phyloP scores from a whole-genome alignment of 2,797 vertebrate genomes.

The Hafferia zeledoni region DNA sequence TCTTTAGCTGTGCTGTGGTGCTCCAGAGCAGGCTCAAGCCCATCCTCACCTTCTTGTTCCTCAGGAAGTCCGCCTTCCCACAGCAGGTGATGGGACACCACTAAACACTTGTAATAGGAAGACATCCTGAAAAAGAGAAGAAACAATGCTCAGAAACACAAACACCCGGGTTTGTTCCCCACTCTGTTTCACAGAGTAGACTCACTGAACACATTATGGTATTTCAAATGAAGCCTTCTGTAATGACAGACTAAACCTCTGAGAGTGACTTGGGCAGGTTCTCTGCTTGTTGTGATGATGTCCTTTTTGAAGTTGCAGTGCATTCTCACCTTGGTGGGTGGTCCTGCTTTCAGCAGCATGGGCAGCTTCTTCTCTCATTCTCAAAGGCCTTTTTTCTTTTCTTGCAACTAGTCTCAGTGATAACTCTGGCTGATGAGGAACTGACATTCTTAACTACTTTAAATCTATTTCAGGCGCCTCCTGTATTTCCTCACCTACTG shows the following conservation, averaged over 20 bases:
- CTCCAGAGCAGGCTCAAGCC: background rate
- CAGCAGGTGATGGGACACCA: background rate
- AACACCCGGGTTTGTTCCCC: background rate
- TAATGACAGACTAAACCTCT: background rate
- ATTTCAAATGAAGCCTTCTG: background rate
- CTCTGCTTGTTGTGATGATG: background rate
- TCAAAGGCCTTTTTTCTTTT: background rate
- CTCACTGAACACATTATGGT: background rate
- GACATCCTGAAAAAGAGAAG: background rate
- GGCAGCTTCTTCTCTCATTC: background rate
- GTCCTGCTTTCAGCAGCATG: background rate
- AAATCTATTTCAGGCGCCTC: background rate
- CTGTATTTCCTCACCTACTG: background rate
- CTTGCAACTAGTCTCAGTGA: background rate
- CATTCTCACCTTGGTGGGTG: fast-evolving
- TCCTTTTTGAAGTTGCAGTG: background rate
- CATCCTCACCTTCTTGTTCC: background rate
- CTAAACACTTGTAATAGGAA: background rate
- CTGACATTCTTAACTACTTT: background rate
- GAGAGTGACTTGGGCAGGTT: fast-evolving
- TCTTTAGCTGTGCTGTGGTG: background rate
- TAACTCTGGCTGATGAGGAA: background rate
- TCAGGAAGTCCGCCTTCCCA: background rate
- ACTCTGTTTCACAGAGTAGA: background rate
- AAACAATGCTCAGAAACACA: background rate